A percentile compares a stretch with the other conserved stretches of the same genome.
Conservation (phyloP, 2,888 invertebrate species). For the Stomorhina lunata region DNA sequence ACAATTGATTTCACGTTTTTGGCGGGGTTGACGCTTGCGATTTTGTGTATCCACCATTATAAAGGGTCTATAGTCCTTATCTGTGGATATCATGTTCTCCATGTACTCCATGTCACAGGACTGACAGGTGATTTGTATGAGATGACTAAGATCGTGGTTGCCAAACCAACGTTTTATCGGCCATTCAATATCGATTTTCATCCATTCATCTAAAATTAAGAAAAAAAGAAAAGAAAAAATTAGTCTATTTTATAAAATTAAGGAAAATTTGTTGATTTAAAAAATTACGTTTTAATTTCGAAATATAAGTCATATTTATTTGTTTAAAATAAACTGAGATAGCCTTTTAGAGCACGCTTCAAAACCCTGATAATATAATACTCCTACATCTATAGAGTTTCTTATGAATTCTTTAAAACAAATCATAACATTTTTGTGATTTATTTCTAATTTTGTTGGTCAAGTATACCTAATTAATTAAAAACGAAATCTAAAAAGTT, state of each 20-base stretch:
- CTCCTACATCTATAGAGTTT: background rate
- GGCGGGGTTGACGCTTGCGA: conserved; percentile 82
- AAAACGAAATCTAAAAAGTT: background rate
- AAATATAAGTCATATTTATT: too few relatives aligned
- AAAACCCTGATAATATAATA: conserved; percentile 2
- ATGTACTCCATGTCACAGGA: conserved; percentile 86
- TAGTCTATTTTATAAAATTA: background rate
- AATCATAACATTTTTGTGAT: conserved; percentile 22
- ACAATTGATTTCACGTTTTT: conserved; percentile 85
- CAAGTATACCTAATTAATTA: conserved; percentile 2
- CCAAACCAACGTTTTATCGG: conserved; percentile 89
- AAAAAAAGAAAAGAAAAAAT: background rate
- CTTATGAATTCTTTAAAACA: background rate
- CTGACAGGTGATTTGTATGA: conserved; percentile 88
- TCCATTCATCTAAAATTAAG: conserved; percentile 87
- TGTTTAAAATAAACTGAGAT: background rate
- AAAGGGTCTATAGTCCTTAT: conserved; percentile 87
- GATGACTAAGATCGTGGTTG: conserved; percentile 84
- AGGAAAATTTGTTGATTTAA: too few relatives aligned
- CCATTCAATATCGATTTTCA: conserved; percentile 88
- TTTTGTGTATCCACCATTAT: conserved; percentile 89
- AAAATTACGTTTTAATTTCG: too few relatives aligned
- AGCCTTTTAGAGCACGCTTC: background rate
- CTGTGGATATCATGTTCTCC: conserved; percentile 84
- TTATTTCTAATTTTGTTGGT: conserved; percentile 22